A percentile compares a stretch with the other conserved stretches of the same genome.
phyloP scores from a whole-genome alignment of 2,888 invertebrate species.

The Hymenopus coronatus region DNA sequence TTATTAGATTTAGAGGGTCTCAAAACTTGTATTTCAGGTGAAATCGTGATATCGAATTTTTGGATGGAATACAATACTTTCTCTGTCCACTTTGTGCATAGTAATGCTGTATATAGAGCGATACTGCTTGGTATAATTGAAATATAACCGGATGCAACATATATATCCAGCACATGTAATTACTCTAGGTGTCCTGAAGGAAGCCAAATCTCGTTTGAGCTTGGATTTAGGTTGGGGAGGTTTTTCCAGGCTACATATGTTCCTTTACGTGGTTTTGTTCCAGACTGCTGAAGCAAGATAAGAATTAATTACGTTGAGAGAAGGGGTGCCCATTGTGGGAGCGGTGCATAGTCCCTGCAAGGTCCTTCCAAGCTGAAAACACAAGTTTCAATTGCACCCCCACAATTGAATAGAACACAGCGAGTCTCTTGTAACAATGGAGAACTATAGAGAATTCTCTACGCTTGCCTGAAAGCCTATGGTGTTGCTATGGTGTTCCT shows the following conservation, averaged over 20 bases:
- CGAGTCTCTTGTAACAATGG: conserved; percentile 1
- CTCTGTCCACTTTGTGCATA: no score
- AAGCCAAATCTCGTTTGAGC: neutral
- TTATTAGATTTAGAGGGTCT: no score
- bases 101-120: no score
- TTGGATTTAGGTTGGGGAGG: neutral
- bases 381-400: conserved; percentile 16
- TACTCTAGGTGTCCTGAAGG: neutral
- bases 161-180: no score
- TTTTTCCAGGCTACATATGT: neutral
- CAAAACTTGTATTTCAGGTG: no score
- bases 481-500: neutral
- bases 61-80: no score
- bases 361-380: neutral
- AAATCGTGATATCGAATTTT: no score
- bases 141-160: no score
- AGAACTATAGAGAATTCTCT: conserved; percentile 18
- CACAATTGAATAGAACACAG: neutral
- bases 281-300: conserved; percentile 50
- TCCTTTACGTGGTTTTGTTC: conserved; percentile 34
- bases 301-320: conserved; percentile 49
- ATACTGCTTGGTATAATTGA: no score
- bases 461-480: conserved; percentile 6
- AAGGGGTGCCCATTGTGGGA: neutral
- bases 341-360: neutral